Conservation (phyloP, 2,113 vertebrate species). For the Brachyistius frenatus region DNA sequence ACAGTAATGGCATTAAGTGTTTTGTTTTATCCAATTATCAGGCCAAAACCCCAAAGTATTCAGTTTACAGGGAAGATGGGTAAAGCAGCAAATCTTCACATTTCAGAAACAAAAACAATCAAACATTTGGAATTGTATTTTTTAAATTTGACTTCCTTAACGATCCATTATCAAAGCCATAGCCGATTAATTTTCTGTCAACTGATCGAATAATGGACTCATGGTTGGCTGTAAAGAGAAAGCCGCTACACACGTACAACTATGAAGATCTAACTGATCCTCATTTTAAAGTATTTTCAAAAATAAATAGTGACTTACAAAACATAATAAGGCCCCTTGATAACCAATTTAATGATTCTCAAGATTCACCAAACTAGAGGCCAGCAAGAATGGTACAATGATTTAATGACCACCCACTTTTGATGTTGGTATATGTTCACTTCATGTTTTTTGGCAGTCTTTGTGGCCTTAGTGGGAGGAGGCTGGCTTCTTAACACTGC, state of each 20-base stretch:
- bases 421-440: slow-evolving; percentile 34
- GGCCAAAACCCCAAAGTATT: too few relatives aligned
- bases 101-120: too few relatives aligned
- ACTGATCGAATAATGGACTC: neutral
- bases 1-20: too few relatives aligned
- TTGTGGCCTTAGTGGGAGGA: slow-evolving; percentile 53
- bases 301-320: neutral
- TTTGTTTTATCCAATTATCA: too few relatives aligned
- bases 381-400: slow-evolving; percentile 18
- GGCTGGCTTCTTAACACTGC: slow-evolving; percentile 63
- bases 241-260: too few relatives aligned
- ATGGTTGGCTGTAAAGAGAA: too few relatives aligned
- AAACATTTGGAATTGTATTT: too few relatives aligned
- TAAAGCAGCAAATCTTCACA: too few relatives aligned
- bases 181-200: neutral
- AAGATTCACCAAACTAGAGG: slow-evolving; percentile 5
- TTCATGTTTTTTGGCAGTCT: slow-evolving; percentile 51
- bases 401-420: slow-evolving; percentile 52
- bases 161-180: neutral
- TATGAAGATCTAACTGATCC: neutral
- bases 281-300: neutral
- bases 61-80: too few relatives aligned
- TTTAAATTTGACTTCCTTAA: neutral
- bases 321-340: slow-evolving; percentile 4
- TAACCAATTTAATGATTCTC: slow-evolving; percentile 15